Conservation (phyloP, 2,797 vertebrate species). For the Sylvia borin region DNA sequence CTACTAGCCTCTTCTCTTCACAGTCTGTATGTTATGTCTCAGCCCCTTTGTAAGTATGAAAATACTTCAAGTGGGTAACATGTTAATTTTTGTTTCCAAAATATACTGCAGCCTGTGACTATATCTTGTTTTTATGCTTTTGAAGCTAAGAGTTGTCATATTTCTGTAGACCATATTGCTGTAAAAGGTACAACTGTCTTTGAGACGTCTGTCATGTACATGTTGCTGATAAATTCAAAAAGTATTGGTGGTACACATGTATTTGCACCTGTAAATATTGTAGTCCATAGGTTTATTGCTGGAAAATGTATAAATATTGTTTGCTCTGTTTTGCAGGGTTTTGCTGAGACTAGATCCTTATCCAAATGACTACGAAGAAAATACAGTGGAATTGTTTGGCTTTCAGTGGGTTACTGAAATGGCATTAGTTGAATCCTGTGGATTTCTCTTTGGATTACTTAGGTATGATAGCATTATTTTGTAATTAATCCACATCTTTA, state of each 20-base stretch:
- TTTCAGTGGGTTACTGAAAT: conserved; percentile 94
- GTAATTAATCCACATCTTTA: not conserved
- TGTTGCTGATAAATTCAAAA: not conserved
- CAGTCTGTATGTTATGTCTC: not conserved
- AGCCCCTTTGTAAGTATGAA: not conserved
- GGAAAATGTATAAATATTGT: not conserved
- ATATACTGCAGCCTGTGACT: not conserved
- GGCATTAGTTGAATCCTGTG: conserved; percentile 89
- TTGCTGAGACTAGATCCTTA: conserved; percentile 90
- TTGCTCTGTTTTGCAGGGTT: conserved; percentile 75
- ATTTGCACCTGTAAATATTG: not conserved
- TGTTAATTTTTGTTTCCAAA: not conserved
- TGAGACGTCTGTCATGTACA: not conserved
- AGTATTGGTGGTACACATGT: not conserved
- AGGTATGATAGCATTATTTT: conserved; percentile 77
- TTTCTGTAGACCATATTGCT: not conserved
- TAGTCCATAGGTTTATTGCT: not conserved
- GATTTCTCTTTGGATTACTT: conserved; percentile 90
- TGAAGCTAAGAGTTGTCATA: not conserved
- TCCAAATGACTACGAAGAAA: conserved; percentile 87
- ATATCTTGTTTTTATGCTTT: not conserved
- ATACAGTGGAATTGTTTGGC: conserved; percentile 90
- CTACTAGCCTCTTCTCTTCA: not conserved
- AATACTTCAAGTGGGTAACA: not conserved
- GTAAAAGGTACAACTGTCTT: not conserved